These are phyloP conservation scores for Alexandromys fortis DNA, from an alignment of 2,113 vertebrate species.

Conservation along the genomic window DNA sequence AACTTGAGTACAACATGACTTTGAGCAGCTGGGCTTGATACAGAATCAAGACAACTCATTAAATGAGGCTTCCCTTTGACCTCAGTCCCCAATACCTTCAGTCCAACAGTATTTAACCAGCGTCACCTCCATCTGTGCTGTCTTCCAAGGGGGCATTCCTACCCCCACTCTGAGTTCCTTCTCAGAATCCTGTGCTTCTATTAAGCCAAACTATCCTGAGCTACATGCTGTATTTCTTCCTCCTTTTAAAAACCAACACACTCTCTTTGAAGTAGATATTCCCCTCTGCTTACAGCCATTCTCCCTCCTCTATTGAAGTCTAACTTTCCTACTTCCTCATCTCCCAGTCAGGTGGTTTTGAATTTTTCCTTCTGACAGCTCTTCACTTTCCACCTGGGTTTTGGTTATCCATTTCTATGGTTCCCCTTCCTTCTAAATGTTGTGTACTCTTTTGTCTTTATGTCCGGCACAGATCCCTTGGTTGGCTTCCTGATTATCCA, in stretches of 20 bases:
- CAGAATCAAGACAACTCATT: neutral
- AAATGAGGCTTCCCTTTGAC: neutral
- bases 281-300: neutral
- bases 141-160: neutral
- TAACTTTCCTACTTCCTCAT: neutral
- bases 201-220: neutral
- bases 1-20: neutral
- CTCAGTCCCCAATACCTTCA: neutral
- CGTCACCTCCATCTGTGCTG: neutral
- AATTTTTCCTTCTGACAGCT: neutral
- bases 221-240: neutral
- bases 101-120: fast-evolving
- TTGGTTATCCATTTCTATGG: neutral
- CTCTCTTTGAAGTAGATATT: neutral
- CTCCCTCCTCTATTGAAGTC: neutral
- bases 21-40: neutral
- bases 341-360: neutral
- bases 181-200: neutral
- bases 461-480: neutral
- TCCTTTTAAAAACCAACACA: neutral
- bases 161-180: neutral
- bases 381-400: neutral
- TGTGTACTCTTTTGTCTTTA: neutral
- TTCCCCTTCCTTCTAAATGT: neutral
- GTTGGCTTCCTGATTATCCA: neutral